A percentile compares a stretch with the other conserved stretches of the same genome.
These are phyloP conservation scores for Yasuhikotakia modesta DNA, from an alignment of 2,797 vertebrate species.

Conservation along the genomic window DNA sequence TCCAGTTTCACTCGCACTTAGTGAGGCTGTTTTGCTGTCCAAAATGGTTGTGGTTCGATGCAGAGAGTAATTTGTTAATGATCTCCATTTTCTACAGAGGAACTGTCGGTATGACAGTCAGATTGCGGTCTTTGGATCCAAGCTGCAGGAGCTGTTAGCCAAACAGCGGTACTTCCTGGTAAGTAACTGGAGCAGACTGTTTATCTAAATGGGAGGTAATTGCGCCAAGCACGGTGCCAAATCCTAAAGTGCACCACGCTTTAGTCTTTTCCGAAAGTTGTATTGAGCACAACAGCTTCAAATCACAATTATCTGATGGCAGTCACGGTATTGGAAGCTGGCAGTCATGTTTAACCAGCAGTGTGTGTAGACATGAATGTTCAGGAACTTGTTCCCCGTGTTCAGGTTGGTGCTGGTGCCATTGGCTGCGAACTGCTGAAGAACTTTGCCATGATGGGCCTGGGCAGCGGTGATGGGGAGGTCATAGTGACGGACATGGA, in stretches of 20 bases:
- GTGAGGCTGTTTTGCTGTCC: neutral
- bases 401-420: slow-evolving; percentile 92
- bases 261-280: no score
- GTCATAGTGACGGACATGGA: slow-evolving; percentile 96
- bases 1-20: no score
- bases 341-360: neutral
- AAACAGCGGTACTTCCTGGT: slow-evolving; percentile 92
- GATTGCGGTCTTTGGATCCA: slow-evolving; percentile 90
- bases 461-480: slow-evolving; percentile 84
- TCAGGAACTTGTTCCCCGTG: neutral
- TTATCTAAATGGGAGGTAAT: slow-evolving; percentile 2
- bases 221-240: no score
- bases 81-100: slow-evolving; percentile 72
- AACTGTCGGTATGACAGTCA: slow-evolving; percentile 91
- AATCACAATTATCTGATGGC: neutral
- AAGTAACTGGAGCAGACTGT: slow-evolving; percentile 58
- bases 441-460: slow-evolving; percentile 95
- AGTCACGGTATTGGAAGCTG: no score
- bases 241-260: no score
- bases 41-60: neutral
- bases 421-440: slow-evolving; percentile 96
- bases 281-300: neutral
- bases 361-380: neutral
- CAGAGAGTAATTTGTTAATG: slow-evolving; percentile 4
- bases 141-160: slow-evolving; percentile 83